A percentile compares a stretch with the other conserved stretches of the same genome.
These are phyloP conservation scores for Cepphus grylle DNA, from an alignment of 2,113 vertebrate species.

Conservation along the genomic window DNA sequence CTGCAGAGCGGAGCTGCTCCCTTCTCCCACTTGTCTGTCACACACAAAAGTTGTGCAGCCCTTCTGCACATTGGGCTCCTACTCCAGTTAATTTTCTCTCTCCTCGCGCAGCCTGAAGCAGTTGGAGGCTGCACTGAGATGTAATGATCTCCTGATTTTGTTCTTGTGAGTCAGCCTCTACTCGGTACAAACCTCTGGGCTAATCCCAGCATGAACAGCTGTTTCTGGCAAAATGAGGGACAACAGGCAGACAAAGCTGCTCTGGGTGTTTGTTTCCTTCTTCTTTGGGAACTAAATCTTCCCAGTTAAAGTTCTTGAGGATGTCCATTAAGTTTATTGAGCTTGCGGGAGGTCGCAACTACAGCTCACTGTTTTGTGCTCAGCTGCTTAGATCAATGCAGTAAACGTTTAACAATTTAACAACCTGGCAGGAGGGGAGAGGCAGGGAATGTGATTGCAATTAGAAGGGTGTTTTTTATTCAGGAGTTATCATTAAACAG, in stretches of 20 bases:
- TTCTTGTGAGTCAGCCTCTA: constrained; percentile 47
- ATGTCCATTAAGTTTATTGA: constrained; percentile 57
- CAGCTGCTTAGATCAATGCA: constrained; percentile 11
- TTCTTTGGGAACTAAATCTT: constrained; percentile 40
- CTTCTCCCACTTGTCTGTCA: neutral
- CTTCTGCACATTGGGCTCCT: neutral
- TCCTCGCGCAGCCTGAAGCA: constrained; percentile 37
- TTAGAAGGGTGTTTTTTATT: neutral
- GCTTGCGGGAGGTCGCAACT: constrained; percentile 43
- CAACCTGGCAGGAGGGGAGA: neutral
- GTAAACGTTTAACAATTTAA: constrained; percentile 20
- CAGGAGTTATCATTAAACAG: neutral
- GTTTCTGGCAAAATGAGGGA: constrained; percentile 40
- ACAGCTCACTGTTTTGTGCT: constrained; percentile 47
- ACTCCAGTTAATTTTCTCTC: constrained; percentile 33
- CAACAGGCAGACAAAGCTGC: constrained; percentile 16
- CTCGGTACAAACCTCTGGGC: constrained; percentile 13
- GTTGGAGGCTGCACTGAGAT: neutral
- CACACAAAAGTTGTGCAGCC: neutral
- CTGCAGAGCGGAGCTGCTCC: neutral
- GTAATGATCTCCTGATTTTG: constrained; percentile 44
- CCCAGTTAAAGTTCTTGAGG: constrained; percentile 50
- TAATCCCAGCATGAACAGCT: constrained; percentile 52
- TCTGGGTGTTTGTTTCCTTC: constrained; percentile 3
- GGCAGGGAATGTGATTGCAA: neutral